Conservation (phyloP, 1,140 invertebrate genomes). For the Grapholita molesta region DNA sequence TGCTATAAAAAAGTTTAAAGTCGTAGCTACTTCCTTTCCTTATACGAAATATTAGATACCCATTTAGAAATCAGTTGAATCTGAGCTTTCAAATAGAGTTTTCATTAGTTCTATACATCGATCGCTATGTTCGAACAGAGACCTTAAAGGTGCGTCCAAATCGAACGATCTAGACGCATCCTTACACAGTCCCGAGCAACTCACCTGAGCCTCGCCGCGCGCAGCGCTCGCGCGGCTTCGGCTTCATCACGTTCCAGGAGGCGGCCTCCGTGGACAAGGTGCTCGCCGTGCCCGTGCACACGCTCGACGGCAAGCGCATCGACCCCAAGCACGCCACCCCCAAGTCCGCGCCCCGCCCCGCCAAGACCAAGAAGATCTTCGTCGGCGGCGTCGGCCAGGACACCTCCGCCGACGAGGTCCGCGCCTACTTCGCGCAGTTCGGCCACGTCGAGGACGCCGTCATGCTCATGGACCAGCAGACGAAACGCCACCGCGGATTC, state of each 20-base stretch:
- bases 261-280: constrained; percentile 93
- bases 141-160: not conserved
- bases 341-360: constrained; percentile 91
- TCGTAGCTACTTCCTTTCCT: not conserved
- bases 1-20: not conserved
- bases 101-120: not conserved
- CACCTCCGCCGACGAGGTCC: constrained; percentile 93
- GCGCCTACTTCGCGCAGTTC: constrained; percentile 94
- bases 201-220: constrained; percentile 46
- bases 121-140: constrained; percentile 1
- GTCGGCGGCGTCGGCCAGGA: constrained; percentile 95
- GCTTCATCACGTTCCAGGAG: constrained; percentile 95
- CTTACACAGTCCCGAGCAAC: not conserved
- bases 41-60: not conserved
- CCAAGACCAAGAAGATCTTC: constrained; percentile 95
- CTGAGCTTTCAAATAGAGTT: not conserved
- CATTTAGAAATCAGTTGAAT: not conserved
- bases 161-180: constrained; percentile 5
- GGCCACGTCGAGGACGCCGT: constrained; percentile 95
- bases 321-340: constrained; percentile 96
- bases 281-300: constrained; percentile 89
- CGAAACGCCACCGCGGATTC: constrained; percentile 93
- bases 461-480: constrained; percentile 97
- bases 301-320: constrained; percentile 96
- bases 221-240: constrained; percentile 95